These are phyloP conservation scores for Apogon hyalosoma DNA, from an alignment of 2,797 vertebrate species.

Conservation along the genomic window DNA sequence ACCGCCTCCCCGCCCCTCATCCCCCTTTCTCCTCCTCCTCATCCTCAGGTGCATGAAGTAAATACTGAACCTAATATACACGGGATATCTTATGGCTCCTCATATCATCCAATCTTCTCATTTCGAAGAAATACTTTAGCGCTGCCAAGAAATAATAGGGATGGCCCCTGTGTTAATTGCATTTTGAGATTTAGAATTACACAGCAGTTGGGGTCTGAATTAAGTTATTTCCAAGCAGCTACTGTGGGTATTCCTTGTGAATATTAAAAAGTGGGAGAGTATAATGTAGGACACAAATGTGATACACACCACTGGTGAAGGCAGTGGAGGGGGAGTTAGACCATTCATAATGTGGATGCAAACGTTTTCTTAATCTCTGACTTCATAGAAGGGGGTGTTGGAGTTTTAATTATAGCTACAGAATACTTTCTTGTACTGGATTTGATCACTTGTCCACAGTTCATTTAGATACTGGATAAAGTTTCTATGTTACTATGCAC, in stretches of 20 bases:
- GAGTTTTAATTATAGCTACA: slow-evolving; percentile 13
- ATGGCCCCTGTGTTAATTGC: slow-evolving; percentile 79
- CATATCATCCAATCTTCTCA: slow-evolving; percentile 74
- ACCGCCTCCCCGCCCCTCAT: neutral
- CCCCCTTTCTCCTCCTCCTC: neutral
- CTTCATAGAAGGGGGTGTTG: slow-evolving; percentile 16
- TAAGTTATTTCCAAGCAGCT: slow-evolving; percentile 67
- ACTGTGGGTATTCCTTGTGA: slow-evolving; percentile 56
- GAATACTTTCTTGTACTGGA: slow-evolving; percentile 3
- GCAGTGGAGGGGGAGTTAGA: slow-evolving; percentile 18
- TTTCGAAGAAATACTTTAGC: slow-evolving; percentile 65
- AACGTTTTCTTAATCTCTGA: slow-evolving; percentile 51
- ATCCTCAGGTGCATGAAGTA: slow-evolving; percentile 45
- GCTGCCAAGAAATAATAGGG: slow-evolving; percentile 65
- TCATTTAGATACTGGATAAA: neutral
- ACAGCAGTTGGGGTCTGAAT: slow-evolving; percentile 56
- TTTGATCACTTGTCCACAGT: slow-evolving; percentile 2
- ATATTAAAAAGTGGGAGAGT: slow-evolving; percentile 66
- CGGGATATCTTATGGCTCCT: slow-evolving; percentile 25
- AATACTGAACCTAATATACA: slow-evolving; percentile 37
- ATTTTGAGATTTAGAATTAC: slow-evolving; percentile 69
- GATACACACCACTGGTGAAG: slow-evolving; percentile 29
- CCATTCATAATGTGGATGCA: slow-evolving; percentile 23
- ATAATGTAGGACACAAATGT: slow-evolving; percentile 45
- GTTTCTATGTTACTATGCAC: no score